Base-by-base conservation (phyloP, 2,888 invertebrate genomes). In the Drosophila suboccidentalis region DNA sequence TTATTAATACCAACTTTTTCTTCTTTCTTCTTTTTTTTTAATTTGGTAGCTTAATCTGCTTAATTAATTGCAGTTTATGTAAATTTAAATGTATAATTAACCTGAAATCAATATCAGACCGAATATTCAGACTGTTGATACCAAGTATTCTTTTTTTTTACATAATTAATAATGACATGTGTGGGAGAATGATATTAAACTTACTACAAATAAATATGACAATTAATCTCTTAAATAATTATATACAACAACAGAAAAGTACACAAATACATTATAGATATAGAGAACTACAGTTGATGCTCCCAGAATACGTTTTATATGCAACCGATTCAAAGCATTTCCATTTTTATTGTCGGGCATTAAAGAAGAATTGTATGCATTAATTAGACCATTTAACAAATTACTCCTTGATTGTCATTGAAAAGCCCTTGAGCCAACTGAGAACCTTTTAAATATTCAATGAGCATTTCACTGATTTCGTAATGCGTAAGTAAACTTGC, bases 21-120 rank as follows among this genome's bases (percentile, higher is more conserved):
- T 29, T 29, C 8, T 2, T 8, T 29, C 29, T 29, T 8, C 29
- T 1, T 29, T 29, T 29, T 29, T 29, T 29, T 29, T 29, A 29
- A 29, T 29, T 60, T 50, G 17, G n/a, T 17, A 51, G 11, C 47
- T 79, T 79, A 86, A 82, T 76, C 71, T 47, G 54, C 68, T 70
- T 74, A 74, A 82, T 88, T 83, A 88, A 83, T 88, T 76, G 71
- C 73, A 74, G 71, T 82, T 88, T 73, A 89, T 89, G 75, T 67
- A 71, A 75, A 87, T 87, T 78, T 73, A 70, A 83, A 72, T 75
- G 65, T 69, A 78, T 70, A 68, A 71, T 87, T 78, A 84, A 78
- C 72, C 76, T 73, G 84, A 89, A 87, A 89, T 83, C 85, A 81
- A 87, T 87, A 84, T 69, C 69, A 46, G n/a, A 29, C 39, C 51